Conservation (phyloP, 2,888 invertebrate species). For the Lasioglossum leucozonium region DNA sequence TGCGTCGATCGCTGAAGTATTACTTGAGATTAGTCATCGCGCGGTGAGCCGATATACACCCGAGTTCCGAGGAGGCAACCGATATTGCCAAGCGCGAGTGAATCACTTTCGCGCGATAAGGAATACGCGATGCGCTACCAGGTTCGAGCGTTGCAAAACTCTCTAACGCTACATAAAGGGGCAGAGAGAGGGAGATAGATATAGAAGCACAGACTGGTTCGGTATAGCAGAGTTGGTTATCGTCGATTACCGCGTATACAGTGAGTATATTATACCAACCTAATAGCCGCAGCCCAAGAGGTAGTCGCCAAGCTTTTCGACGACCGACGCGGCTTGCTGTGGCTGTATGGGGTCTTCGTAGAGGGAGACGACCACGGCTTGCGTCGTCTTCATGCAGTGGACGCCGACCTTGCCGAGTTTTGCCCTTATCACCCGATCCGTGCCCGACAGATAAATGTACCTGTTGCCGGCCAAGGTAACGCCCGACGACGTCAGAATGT, state of each 20-base stretch:
- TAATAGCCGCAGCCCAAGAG: conserved; percentile 98
- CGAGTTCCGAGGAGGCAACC: conserved; percentile 58
- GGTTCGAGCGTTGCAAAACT: not conserved
- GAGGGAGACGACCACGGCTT: conserved; percentile 97
- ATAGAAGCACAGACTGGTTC: too few species aligned
- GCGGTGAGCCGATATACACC: conserved; percentile 56
- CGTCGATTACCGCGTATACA: not conserved
- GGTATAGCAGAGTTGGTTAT: not conserved
- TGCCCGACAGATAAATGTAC: conserved; percentile 98
- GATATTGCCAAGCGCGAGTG: conserved; percentile 65
- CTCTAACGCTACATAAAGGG: not conserved
- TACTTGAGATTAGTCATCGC: conserved; percentile 67
- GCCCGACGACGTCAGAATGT: conserved; percentile 94
- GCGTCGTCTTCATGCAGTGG: conserved; percentile 98
- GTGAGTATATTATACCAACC: conserved; percentile 80
- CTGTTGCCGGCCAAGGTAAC: conserved; percentile 96
- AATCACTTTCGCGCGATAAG: conserved; percentile 51
- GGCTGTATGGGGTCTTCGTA: conserved; percentile 98
- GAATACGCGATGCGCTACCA: not conserved
- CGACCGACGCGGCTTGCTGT: conserved; percentile 98
- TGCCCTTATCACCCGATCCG: conserved; percentile 96
- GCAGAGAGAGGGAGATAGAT: not conserved
- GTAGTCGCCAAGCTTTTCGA: conserved; percentile 98
- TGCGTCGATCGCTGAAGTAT: not conserved
- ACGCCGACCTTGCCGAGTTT: conserved; percentile 97